These are phyloP conservation scores for Coracias cyanogaster DNA, from an alignment of 2,797 vertebrate species.

Conservation along the genomic window DNA sequence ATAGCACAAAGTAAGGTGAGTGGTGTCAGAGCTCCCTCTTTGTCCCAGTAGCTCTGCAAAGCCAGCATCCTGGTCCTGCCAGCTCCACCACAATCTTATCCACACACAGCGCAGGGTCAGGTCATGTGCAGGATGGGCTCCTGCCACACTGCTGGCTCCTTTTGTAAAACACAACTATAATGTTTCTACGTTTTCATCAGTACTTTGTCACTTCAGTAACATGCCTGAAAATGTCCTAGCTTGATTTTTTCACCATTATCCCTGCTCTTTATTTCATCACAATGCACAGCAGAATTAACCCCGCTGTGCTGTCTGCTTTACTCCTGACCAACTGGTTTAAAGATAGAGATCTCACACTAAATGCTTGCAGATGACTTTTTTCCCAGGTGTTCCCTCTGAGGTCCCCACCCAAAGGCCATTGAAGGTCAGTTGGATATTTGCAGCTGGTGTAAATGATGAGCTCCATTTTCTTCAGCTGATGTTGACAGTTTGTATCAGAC, in stretches of 20 bases:
- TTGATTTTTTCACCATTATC: neutral
- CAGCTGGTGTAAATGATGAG: neutral
- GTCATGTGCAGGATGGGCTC: neutral
- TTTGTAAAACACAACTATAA: neutral
- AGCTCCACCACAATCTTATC: neutral
- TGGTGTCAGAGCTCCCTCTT: neutral
- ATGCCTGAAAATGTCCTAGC: neutral
- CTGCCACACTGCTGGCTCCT: neutral
- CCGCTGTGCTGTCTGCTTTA: neutral
- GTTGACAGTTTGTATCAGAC: neutral
- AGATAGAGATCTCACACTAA: neutral
- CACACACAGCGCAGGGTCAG: too few species aligned
- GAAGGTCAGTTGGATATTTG: constrained; percentile 1
- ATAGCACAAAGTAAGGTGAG: neutral
- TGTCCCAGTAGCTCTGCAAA: neutral
- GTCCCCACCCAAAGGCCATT: neutral
- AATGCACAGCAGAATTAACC: neutral
- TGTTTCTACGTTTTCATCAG: neutral
- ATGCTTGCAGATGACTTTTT: neutral
- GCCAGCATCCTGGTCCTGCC: neutral
- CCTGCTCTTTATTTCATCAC: neutral
- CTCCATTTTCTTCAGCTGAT: neutral
- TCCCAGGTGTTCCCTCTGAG: neutral
- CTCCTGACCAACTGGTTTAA: neutral
- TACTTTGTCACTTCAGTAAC: neutral